Percentiles rank a stretch among this genome's conserved stretches.
Evolutionary conservation across 2,888 invertebrate genomes (phyloP).

Genomic region (Blera fallax): DNA sequence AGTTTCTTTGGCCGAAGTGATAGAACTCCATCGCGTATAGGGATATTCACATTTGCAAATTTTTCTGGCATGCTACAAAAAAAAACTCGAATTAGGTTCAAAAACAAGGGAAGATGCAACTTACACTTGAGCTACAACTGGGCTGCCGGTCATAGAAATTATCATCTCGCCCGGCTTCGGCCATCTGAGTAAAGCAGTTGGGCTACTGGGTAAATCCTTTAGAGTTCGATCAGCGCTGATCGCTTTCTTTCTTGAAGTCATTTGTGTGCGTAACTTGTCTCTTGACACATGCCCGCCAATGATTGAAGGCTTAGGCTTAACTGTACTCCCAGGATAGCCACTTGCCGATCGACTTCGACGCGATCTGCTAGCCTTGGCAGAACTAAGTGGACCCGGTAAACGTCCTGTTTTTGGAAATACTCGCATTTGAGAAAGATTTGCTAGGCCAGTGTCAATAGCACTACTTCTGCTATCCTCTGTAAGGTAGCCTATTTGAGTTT

Average conservation of each 20-base stretch:
- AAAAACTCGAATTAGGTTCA: neutral
- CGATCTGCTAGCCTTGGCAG: slow-evolving; percentile 78
- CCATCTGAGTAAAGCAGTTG: slow-evolving; percentile 80
- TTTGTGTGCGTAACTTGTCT: slow-evolving; percentile 79
- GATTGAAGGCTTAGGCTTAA: slow-evolving; percentile 57
- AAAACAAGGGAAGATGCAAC: slow-evolving; percentile 46
- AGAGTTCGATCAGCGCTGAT: slow-evolving; percentile 80
- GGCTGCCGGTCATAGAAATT: slow-evolving; percentile 80
- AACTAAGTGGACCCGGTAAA: slow-evolving; percentile 79
- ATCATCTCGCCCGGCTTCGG: slow-evolving; percentile 81
- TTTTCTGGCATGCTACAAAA: slow-evolving; percentile 77
- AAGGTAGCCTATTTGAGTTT: slow-evolving; percentile 79
- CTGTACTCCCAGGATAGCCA: slow-evolving; percentile 73
- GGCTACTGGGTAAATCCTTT: slow-evolving; percentile 52
- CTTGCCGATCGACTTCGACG: slow-evolving; percentile 79
- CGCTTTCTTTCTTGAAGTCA: slow-evolving; percentile 77
- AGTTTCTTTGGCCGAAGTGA: slow-evolving; percentile 80
- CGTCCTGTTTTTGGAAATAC: slow-evolving; percentile 72
- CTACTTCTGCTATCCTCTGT: slow-evolving; percentile 80
- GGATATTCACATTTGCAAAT: slow-evolving; percentile 81
- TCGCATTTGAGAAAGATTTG: slow-evolving; percentile 46
- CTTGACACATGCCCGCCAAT: slow-evolving; percentile 75
- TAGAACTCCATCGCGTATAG: slow-evolving; percentile 79
- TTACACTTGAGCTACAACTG: slow-evolving; percentile 80
- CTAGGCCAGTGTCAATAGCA: slow-evolving; percentile 59